These are phyloP conservation scores for Synanthedon myopaeformis DNA, from an alignment of 2,888 invertebrate genomes.

Conservation along the genomic window DNA sequence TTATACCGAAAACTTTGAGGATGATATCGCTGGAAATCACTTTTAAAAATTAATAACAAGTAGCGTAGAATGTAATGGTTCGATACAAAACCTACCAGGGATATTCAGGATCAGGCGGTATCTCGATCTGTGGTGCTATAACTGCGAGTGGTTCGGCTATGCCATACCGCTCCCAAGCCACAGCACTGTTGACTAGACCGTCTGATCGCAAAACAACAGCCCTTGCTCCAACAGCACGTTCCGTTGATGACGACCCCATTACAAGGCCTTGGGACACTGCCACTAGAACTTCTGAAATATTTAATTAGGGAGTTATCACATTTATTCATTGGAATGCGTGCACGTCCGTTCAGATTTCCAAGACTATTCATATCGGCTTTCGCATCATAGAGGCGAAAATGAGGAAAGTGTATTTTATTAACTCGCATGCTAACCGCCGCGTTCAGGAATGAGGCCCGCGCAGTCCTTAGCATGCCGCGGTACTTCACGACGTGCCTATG, in stretches of 20 bases:
- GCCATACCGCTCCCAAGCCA: conserved; percentile 52
- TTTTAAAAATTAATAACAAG: too few species aligned
- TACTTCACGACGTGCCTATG: too few species aligned
- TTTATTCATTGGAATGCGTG: conserved; percentile 41
- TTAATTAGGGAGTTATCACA: background rate
- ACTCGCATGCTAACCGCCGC: too few species aligned
- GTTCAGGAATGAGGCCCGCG: too few species aligned
- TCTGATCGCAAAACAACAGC: conserved; percentile 46
- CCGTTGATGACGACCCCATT: conserved; percentile 49
- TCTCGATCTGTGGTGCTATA: conserved; percentile 68
- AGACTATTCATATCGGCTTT: too few species aligned
- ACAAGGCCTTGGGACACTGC: conserved; percentile 80
- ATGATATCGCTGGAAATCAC: too few species aligned
- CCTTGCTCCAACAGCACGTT: conserved; percentile 69
- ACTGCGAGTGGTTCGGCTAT: conserved; percentile 55
- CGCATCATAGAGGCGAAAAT: too few species aligned
- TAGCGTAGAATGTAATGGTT: too few species aligned
- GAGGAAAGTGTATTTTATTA: too few species aligned
- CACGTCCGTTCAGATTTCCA: too few species aligned
- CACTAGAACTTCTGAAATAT: conserved; percentile 74
- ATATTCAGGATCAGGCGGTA: conserved; percentile 75
- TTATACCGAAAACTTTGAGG: too few species aligned
- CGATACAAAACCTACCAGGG: conserved; percentile 71
- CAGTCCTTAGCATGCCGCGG: too few species aligned
- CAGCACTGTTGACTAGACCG: conserved; percentile 46